Percentiles rank a stretch among this genome's conserved stretches.
Conservation (phyloP, 2,888 invertebrate genomes). For the Drosophila antonietae region DNA sequence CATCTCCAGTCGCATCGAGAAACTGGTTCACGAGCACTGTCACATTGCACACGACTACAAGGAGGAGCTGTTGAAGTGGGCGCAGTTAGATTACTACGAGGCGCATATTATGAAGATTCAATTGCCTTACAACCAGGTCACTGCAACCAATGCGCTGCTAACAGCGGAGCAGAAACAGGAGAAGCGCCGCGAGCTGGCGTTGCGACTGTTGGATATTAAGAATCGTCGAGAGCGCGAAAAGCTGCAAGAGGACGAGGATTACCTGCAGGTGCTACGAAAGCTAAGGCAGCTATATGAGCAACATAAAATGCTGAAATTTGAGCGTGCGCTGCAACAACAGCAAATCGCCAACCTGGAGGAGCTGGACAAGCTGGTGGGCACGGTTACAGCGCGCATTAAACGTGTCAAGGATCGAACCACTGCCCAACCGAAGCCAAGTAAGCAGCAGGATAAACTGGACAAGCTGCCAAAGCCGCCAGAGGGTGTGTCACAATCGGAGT, state of each 20-base stretch:
- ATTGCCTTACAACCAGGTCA: conserved; percentile 89
- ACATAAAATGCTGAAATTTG: conserved; percentile 90
- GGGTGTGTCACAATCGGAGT: conserved; percentile 76
- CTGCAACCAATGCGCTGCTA: conserved; percentile 85
- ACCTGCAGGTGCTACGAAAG: conserved; percentile 90
- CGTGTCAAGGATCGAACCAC: conserved; percentile 86
- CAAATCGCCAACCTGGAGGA: conserved; percentile 92
- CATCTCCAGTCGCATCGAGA: conserved; percentile 94
- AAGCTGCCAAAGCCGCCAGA: conserved; percentile 81
- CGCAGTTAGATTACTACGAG: conserved; percentile 92
- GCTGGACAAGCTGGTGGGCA: conserved; percentile 87
- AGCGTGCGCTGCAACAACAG: conserved; percentile 90
- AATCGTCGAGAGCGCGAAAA: conserved; percentile 94
- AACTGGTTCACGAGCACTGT: conserved; percentile 92
- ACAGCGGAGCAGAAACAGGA: conserved; percentile 93
- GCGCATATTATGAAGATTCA: conserved; percentile 93
- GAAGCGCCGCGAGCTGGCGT: conserved; percentile 93
- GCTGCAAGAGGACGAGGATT: conserved; percentile 94
- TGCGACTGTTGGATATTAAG: conserved; percentile 94
- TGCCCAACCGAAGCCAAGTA: conserved; percentile 56
- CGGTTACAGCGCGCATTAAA: conserved; percentile 85
- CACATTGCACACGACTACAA: conserved; percentile 91
- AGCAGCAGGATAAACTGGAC: conserved; percentile 68
- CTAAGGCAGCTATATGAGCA: conserved; percentile 92
- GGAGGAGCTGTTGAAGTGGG: conserved; percentile 92